Evolutionary conservation across 2,797 vertebrate genomes (phyloP).

Genomic region (Choloepus didactylus): DNA sequence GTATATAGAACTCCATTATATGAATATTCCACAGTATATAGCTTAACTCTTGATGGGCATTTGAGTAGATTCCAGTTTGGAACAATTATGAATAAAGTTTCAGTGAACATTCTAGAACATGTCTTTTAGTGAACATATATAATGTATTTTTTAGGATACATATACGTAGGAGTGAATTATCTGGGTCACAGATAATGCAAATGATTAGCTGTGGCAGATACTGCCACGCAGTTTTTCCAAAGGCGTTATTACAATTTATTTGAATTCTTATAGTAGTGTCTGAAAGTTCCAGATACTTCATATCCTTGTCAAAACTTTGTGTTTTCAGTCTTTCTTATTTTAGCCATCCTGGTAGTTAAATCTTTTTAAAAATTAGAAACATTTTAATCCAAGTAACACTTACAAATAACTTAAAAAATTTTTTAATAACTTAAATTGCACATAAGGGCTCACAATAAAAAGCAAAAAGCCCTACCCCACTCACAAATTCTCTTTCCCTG

Average conservation of each 20-base stretch:
- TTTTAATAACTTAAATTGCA: background rate
- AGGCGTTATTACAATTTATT: conserved; percentile 23
- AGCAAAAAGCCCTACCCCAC: background rate
- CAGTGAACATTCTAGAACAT: background rate
- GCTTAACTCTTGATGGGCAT: conserved; percentile 8
- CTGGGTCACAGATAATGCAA: background rate
- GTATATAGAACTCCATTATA: background rate
- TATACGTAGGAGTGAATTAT: conserved; percentile 40
- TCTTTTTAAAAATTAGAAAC: background rate
- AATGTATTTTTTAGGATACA: background rate
- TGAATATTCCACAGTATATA: conserved; percentile 48
- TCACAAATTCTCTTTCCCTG: background rate
- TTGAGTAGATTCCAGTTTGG: background rate
- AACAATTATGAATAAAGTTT: conserved; percentile 30
- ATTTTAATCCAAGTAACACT: background rate
- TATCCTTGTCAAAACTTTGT: background rate
- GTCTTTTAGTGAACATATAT: background rate
- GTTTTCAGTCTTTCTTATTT: background rate
- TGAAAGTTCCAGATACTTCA: background rate
- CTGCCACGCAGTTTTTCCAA: background rate
- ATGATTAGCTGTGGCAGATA: background rate
- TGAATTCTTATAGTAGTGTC: background rate
- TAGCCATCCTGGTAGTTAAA: background rate
- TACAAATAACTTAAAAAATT: background rate
- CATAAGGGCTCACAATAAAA: background rate